Percentiles rank a stretch among this genome's conserved stretches.
phyloP scores from a whole-genome alignment of 1,140 invertebrate species.

The Apocrypta bakeri region DNA sequence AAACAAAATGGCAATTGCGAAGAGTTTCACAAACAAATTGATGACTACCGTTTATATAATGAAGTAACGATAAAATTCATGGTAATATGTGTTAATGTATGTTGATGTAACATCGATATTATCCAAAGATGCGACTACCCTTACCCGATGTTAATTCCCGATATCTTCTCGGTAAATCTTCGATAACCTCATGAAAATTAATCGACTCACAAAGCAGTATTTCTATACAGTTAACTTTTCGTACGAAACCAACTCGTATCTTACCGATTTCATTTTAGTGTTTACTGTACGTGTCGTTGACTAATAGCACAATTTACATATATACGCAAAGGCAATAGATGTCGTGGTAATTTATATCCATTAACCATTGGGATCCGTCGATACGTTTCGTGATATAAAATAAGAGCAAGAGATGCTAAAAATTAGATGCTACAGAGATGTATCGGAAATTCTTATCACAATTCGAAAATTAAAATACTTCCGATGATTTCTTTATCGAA shows the following conservation, averaged over 20 bases:
- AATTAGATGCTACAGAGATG: not conserved
- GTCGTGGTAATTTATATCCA: not conserved
- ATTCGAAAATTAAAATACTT: not conserved
- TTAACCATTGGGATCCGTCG: too few species aligned
- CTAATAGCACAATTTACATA: not conserved
- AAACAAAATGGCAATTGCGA: too few species aligned
- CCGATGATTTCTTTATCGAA: not conserved
- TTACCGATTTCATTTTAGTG: not conserved
- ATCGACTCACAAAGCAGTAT: not conserved
- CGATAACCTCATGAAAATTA: conserved; percentile 6
- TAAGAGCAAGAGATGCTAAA: not conserved
- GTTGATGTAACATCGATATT: not conserved
- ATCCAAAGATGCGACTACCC: not conserved
- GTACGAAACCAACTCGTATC: not conserved
- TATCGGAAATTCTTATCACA: too few species aligned
- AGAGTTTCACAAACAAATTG: too few species aligned
- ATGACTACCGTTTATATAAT: too few species aligned
- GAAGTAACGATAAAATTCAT: not conserved
- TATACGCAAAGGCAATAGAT: not conserved
- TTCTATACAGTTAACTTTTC: not conserved
- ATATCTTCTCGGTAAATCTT: not conserved
- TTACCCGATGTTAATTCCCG: not conserved
- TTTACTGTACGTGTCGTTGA: not conserved
- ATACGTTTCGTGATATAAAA: not conserved
- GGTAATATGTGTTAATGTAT: conserved; percentile 12